Percentiles rank a stretch among this genome's conserved stretches.
These are phyloP conservation scores for Protophormia terraenovae DNA, from an alignment of 2,888 invertebrate species.

Conservation along the genomic window DNA sequence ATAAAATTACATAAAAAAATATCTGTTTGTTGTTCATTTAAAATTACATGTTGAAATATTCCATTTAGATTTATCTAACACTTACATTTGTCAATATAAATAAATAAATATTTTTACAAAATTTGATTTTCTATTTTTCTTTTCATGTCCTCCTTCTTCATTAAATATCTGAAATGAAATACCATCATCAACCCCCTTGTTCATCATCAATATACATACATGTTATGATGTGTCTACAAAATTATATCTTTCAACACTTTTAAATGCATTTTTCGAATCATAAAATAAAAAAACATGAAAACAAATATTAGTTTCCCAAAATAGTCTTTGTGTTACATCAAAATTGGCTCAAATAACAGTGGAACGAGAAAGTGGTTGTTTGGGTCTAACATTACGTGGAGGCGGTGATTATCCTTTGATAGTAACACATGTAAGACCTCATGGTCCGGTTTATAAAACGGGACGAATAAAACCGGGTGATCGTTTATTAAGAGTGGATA, in stretches of 20 bases:
- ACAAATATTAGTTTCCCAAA: conserved; percentile 84
- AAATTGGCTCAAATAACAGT: conserved; percentile 91
- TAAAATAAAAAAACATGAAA: conserved; percentile 12
- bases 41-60: conserved; percentile 41
- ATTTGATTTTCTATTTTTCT: conserved; percentile 39
- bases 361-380: conserved; percentile 90
- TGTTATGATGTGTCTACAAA: conserved; percentile 13
- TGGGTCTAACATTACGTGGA: conserved; percentile 93
- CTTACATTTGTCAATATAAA: conserved; percentile 61
- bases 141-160: conserved; percentile 20
- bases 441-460: conserved; percentile 94
- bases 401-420: conserved; percentile 91
- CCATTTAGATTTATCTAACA: conserved; percentile 48
- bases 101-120: conserved; percentile 22
- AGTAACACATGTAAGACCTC: conserved; percentile 93
- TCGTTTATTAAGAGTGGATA: conserved; percentile 92
- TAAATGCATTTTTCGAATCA: conserved; percentile 42
- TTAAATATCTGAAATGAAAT: not conserved
- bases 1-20: conserved; percentile 12
- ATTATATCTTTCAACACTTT: conserved; percentile 59
- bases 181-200: conserved; percentile 30
- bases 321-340: conserved; percentile 88
- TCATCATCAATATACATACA: conserved; percentile 25
- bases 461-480: conserved; percentile 96
- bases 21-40: not conserved